These are phyloP conservation scores for Operophtera brumata DNA, from an alignment of 2,888 invertebrate genomes.

Conservation along the genomic window DNA sequence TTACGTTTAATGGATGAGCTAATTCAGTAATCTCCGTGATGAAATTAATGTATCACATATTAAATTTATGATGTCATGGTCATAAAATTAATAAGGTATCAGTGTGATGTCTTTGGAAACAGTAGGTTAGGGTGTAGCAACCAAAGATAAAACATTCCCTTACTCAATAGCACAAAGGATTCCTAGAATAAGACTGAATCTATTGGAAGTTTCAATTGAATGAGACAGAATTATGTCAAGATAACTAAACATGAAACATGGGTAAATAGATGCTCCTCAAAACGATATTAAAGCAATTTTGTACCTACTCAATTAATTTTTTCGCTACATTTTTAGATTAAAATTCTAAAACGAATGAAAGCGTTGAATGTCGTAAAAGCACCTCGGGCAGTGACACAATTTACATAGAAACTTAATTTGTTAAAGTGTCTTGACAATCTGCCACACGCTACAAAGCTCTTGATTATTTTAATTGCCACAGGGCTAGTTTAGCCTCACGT, in stretches of 20 bases:
- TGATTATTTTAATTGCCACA: constrained; percentile 47
- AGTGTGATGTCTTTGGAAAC: neutral
- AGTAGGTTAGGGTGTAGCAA: neutral
- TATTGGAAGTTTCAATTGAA: no score
- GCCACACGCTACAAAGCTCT: constrained; percentile 42
- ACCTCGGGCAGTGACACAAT: constrained; percentile 25
- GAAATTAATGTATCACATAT: no score
- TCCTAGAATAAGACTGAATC: no score
- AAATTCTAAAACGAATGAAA: constrained; percentile 21
- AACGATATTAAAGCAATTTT: no score
- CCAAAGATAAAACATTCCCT: neutral
- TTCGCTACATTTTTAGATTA: no score
- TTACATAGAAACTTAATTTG: constrained; percentile 34
- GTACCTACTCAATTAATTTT: no score
- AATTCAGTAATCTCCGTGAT: constrained; percentile 11
- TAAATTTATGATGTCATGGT: no score
- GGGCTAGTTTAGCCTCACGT: constrained; percentile 34
- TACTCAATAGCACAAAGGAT: no score
- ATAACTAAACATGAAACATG: no score
- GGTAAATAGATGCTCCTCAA: no score
- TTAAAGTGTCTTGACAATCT: constrained; percentile 40
- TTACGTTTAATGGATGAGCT: constrained; percentile 7
- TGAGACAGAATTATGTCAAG: no score
- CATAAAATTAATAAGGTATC: constrained; percentile 3
- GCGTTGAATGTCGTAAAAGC: constrained; percentile 18